Evolutionary conservation across 1,140 invertebrate genomes (phyloP).

Genomic region (Lucilia cuprina): DNA sequence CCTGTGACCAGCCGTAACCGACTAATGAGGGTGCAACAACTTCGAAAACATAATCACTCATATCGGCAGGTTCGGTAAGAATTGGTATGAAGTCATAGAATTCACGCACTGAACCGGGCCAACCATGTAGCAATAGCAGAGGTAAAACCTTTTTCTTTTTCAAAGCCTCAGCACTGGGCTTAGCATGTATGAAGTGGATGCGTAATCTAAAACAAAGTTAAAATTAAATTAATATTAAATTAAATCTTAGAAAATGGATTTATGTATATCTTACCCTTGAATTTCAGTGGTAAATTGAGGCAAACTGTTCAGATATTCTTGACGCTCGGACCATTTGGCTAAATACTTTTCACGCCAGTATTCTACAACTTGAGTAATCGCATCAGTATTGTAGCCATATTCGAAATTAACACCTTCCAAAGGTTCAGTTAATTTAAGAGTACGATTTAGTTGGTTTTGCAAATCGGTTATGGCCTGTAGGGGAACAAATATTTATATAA

Average conservation of each 20-base stretch:
- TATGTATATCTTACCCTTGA: conserved; percentile 64
- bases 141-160: conserved; percentile 69
- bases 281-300: conserved; percentile 78
- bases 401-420: conserved; percentile 74
- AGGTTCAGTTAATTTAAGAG: conserved; percentile 66
- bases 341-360: conserved; percentile 80
- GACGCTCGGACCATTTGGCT: conserved; percentile 70
- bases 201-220: conserved; percentile 70
- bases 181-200: conserved; percentile 76
- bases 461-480: conserved; percentile 69
- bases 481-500: background rate
- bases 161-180: conserved; percentile 64
- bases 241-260: background rate
- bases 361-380: conserved; percentile 70
- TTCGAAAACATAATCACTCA: conserved; percentile 76
- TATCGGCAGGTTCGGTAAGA: conserved; percentile 68
- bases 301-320: conserved; percentile 72
- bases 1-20: conserved; percentile 85
- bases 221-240: background rate
- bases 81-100: conserved; percentile 83
- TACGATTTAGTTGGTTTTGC: conserved; percentile 67
- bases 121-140: conserved; percentile 83
- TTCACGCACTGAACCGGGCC: conserved; percentile 90
- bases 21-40: conserved; percentile 82
- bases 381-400: conserved; percentile 79